These are phyloP conservation scores for Tachyglossus aculeatus DNA, from an alignment of 2,797 vertebrate genomes.

Conservation along the genomic window DNA sequence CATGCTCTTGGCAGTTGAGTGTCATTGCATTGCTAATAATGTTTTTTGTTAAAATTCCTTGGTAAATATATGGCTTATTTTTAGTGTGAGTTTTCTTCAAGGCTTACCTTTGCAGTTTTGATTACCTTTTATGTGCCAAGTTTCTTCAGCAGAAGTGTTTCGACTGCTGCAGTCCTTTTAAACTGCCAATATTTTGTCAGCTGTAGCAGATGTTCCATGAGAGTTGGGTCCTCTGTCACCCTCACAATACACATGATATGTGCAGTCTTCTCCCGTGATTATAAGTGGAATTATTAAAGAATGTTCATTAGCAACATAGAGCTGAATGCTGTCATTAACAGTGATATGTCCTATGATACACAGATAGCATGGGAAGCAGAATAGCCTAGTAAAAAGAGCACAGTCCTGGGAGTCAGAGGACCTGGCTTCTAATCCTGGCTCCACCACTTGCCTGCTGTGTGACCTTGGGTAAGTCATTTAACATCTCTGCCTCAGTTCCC, in stretches of 20 bases:
- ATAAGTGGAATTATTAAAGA: no score
- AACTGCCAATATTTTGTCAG: not conserved
- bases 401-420: no score
- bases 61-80: not conserved
- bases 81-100: not conserved
- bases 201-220: not conserved
- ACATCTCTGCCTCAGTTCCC: no score
- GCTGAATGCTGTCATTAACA: no score
- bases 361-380: no score
- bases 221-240: not conserved
- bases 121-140: not conserved
- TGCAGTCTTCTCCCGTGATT: no score
- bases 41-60: not conserved
- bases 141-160: not conserved
- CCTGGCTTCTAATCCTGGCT: no score
- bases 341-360: no score
- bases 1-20: not conserved
- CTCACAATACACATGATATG: not conserved
- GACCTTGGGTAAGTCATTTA: no score
- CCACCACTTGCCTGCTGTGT: no score
- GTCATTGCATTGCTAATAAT: not conserved
- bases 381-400: no score
- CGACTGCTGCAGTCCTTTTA: not conserved
- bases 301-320: no score
- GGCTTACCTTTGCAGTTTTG: not conserved